Conservation (phyloP, 2,888 invertebrate genomes). For the Drosophila monieri region DNA sequence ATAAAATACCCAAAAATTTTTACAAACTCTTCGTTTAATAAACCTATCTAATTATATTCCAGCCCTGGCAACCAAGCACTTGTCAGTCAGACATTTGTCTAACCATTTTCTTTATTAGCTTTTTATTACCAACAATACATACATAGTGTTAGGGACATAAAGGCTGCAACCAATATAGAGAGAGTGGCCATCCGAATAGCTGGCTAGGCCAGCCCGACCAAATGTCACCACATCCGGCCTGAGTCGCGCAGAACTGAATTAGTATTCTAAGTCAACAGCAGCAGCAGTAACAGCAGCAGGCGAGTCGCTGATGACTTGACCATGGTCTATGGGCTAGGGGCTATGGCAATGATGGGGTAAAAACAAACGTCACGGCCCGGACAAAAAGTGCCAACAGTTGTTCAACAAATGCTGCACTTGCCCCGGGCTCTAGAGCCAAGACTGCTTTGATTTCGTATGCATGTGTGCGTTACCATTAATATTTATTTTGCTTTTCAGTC, state of each 20-base stretch:
- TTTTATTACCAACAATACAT: constrained; percentile 75
- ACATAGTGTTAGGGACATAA: constrained; percentile 46
- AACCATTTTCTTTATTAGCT: constrained; percentile 70
- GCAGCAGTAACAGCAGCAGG: constrained; percentile 47
- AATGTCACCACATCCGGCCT: constrained; percentile 78
- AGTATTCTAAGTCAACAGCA: constrained; percentile 77
- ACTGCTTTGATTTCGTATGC: constrained; percentile 64
- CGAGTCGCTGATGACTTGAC: constrained; percentile 36
- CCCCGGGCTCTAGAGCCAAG: constrained; percentile 27
- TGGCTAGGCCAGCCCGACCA: constrained; percentile 49
- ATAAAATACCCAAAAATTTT: too few species aligned
- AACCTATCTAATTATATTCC: not conserved
- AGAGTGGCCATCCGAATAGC: constrained; percentile 10
- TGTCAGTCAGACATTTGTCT: constrained; percentile 53
- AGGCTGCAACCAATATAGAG: constrained; percentile 14
- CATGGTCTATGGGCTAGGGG: constrained; percentile 32
- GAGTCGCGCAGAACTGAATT: constrained; percentile 55
- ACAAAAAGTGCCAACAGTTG: constrained; percentile 35
- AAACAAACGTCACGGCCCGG: constrained; percentile 2
- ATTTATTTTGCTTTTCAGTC: constrained; percentile 49
- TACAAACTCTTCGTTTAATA: not conserved
- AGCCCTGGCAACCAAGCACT: constrained; percentile 45
- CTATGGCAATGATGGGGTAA: constrained; percentile 3
- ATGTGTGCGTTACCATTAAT: constrained; percentile 68
- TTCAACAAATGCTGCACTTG: constrained; percentile 59